phyloP scores from a whole-genome alignment of 2,113 vertebrate species.

The Prunella fulvescens region DNA sequence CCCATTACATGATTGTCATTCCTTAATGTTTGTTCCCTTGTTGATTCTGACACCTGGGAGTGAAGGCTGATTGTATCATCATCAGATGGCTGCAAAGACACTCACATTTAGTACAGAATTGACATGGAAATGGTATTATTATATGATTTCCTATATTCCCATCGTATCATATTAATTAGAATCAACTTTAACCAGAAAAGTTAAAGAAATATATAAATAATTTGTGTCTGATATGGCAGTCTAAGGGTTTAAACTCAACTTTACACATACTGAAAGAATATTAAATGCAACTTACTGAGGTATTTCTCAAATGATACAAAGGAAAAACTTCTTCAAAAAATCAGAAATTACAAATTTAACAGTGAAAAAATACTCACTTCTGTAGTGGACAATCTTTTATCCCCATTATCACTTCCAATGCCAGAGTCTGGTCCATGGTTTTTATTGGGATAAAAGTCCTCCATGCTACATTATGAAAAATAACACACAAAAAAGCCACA shows the following conservation, averaged over 20 bases:
- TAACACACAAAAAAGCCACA: not conserved
- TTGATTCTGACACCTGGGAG: constrained; percentile 95
- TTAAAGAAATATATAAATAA: not conserved
- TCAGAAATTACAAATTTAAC: not conserved
- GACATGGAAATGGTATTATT: not conserved
- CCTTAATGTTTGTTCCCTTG: constrained; percentile 76
- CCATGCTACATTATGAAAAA: constrained; percentile 80
- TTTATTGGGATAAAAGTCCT: constrained; percentile 97
- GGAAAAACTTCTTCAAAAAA: not conserved
- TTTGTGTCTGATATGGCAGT: not conserved
- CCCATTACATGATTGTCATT: constrained; percentile 82
- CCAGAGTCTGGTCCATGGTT: constrained; percentile 97
- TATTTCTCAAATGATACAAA: not conserved
- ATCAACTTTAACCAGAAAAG: not conserved
- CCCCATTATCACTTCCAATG: constrained; percentile 97
- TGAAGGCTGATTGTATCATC: constrained; percentile 97
- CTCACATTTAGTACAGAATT: not conserved
- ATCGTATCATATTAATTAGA: not conserved
- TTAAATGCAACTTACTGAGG: not conserved
- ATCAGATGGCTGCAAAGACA: constrained; percentile 87
- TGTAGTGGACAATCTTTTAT: constrained; percentile 94
- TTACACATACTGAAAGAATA: not conserved
- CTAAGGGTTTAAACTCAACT: not conserved
- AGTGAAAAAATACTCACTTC: constrained; percentile 80
- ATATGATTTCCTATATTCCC: not conserved